Percentiles rank a stretch among this genome's conserved stretches.
phyloP scores from a whole-genome alignment of 1,140 invertebrate genomes.

The Atopsyche davidsoni region DNA sequence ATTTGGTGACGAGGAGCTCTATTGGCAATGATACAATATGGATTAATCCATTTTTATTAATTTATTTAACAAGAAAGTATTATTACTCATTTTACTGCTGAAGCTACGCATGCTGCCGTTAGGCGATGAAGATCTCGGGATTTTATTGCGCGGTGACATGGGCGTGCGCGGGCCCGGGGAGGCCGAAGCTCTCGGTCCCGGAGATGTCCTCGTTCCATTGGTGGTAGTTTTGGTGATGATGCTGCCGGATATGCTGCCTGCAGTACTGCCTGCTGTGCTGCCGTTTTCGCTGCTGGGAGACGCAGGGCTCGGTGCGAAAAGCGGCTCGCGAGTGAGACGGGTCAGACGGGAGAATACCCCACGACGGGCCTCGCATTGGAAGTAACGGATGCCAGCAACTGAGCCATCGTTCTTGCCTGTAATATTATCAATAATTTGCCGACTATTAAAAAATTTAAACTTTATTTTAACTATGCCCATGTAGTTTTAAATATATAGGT shows the following conservation, averaged over 20 bases:
- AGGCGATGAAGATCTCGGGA: slow-evolving; percentile 35
- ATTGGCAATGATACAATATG: too few species aligned
- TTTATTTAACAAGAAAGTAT: too few species aligned
- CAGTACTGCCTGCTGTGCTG: slow-evolving; percentile 34
- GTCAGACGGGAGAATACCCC: slow-evolving; percentile 91
- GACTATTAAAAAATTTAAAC: too few species aligned
- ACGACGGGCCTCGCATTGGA: slow-evolving; percentile 88
- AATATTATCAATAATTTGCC: too few species aligned
- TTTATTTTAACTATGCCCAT: too few species aligned
- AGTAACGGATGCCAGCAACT: slow-evolving; percentile 85
- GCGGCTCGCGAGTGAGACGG: slow-evolving; percentile 71
- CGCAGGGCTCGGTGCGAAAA: slow-evolving; percentile 42
- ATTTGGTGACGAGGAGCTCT: too few species aligned
- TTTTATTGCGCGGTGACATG: slow-evolving; percentile 37
- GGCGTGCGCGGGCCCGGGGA: slow-evolving; percentile 33
- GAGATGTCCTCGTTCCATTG: neutral
- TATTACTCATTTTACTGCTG: slow-evolving; percentile 47
- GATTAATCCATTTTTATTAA: too few species aligned
- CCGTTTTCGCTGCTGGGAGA: slow-evolving; percentile 42
- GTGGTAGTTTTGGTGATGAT: slow-evolving; percentile 7
- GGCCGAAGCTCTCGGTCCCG: slow-evolving; percentile 1
- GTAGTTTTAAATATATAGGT: too few species aligned
- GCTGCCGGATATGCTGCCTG: slow-evolving; percentile 3
- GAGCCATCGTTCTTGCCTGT: slow-evolving; percentile 95
- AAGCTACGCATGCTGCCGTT: slow-evolving; percentile 46